Evolutionary conservation across 2,888 invertebrate genomes (phyloP).

Genomic region (Drosophila paramelanica): DNA sequence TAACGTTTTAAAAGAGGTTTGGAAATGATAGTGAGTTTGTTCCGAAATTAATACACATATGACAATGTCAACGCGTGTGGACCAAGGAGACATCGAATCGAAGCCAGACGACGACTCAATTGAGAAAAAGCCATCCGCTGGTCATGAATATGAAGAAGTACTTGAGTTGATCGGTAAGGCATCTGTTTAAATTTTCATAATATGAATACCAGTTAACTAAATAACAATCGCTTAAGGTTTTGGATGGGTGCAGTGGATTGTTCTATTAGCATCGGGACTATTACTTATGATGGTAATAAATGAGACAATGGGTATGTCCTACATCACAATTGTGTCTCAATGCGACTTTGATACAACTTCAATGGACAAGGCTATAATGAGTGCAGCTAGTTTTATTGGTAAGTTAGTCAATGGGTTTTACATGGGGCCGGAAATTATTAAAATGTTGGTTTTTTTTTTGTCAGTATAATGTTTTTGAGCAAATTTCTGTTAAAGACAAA

Average conservation of each 20-base stretch:
- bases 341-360: slow-evolving; percentile 88
- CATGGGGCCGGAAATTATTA: too few species aligned
- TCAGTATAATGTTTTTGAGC: too few species aligned
- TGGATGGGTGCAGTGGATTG: slow-evolving; percentile 88
- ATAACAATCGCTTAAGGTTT: slow-evolving; percentile 86
- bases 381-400: slow-evolving; percentile 89
- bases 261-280: slow-evolving; percentile 87
- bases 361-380: slow-evolving; percentile 87
- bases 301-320: slow-evolving; percentile 89
- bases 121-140: slow-evolving; percentile 17
- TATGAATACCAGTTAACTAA: not conserved
- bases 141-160: slow-evolving; percentile 75
- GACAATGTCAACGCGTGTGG: slow-evolving; percentile 24
- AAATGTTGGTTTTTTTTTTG: too few species aligned
- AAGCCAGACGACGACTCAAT: slow-evolving; percentile 8
- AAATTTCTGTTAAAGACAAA: too few species aligned
- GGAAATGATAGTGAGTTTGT: slow-evolving; percentile 26
- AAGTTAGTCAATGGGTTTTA: slow-evolving; percentile 49
- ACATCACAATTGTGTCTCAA: slow-evolving; percentile 89
- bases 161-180: slow-evolving; percentile 72
- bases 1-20: slow-evolving; percentile 40
- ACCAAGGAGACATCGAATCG: slow-evolving; percentile 42
- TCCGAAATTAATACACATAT: not conserved
- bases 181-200: not conserved
- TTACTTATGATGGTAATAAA: slow-evolving; percentile 89